Conservation (phyloP, 2,888 invertebrate species). For the Calameuta pallipes region DNA sequence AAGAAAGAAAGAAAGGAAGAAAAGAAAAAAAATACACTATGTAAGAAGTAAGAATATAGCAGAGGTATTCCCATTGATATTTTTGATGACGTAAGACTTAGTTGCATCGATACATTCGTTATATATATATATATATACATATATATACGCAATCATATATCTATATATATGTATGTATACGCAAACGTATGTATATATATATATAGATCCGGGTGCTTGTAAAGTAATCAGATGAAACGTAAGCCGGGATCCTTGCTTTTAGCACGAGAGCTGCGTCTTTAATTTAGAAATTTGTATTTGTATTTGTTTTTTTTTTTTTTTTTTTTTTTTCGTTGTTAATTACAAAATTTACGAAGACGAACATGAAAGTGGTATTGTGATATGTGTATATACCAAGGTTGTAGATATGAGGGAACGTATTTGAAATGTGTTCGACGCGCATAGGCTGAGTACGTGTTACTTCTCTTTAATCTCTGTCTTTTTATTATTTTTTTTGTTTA, state of each 20-base stretch:
- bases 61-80: conserved; percentile 62
- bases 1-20: neutral
- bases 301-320: no score
- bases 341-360: conserved; percentile 7
- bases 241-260: neutral
- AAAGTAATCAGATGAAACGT: conserved; percentile 52
- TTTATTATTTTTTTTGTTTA: no score
- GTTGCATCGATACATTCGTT: conserved; percentile 50
- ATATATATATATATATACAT: conserved; percentile 15
- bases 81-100: conserved; percentile 60
- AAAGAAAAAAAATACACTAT: conserved; percentile 37
- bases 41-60: conserved; percentile 50
- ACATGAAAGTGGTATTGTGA: conserved; percentile 46
- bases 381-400: conserved; percentile 43
- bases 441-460: neutral
- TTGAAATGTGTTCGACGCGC: conserved; percentile 4
- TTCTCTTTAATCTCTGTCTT: neutral
- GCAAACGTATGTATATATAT: neutral
- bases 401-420: neutral
- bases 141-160: conserved; percentile 3
- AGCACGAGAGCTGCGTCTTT: neutral
- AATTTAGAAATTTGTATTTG: neutral
- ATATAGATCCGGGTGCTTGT: conserved; percentile 48
- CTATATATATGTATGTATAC: neutral
- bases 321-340: neutral